Conservation (phyloP, 2,888 invertebrate species). For the Helleia helle region DNA sequence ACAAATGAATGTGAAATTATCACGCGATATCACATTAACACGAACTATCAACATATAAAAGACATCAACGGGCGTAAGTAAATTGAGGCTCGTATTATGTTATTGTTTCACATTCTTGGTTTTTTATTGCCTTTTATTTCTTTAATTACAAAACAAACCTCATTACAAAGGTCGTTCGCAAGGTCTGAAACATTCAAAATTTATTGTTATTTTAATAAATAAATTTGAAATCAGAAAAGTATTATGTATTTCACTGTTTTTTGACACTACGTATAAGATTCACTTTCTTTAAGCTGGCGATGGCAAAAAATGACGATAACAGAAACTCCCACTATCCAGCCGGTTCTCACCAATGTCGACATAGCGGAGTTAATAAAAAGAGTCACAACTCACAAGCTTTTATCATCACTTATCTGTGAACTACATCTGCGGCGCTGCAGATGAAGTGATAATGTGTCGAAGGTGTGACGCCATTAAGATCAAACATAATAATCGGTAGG, state of each 20-base stretch:
- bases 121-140: neutral
- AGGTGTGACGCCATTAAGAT: neutral
- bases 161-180: slow-evolving; percentile 5
- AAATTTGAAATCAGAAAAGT: too few relatives aligned
- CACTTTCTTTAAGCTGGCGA: too few relatives aligned
- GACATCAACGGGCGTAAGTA: slow-evolving; percentile 14
- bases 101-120: slow-evolving; percentile 4
- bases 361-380: too few relatives aligned
- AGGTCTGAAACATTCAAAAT: slow-evolving; percentile 2
- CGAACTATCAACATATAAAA: too few relatives aligned
- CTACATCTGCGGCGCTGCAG: neutral
- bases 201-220: too few relatives aligned
- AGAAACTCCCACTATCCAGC: too few relatives aligned
- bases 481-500: neutral
- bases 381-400: neutral
- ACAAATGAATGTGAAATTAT: too few relatives aligned
- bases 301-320: too few relatives aligned
- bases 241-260: too few relatives aligned
- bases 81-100: neutral
- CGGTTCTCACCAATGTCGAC: too few relatives aligned
- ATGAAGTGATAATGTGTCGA: neutral
- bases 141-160: slow-evolving; percentile 7
- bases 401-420: slow-evolving; percentile 1
- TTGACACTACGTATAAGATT: too few relatives aligned
- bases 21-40: too few relatives aligned